Conservation (phyloP, 92 coral and sea anemone species). For the Plumapathes pennacea region DNA sequence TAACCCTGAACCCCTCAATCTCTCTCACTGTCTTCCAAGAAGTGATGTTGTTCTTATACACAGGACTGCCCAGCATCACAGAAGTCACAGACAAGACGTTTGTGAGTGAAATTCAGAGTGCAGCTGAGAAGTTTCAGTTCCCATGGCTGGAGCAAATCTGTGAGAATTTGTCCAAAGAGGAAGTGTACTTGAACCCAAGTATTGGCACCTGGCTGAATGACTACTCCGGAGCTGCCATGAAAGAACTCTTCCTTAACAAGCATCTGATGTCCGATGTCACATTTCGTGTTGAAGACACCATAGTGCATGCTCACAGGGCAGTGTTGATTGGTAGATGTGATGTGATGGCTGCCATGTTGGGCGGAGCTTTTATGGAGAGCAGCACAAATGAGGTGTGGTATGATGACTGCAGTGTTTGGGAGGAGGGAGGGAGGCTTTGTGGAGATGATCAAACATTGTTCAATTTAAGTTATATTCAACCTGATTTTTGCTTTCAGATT, state of each 20-base stretch:
- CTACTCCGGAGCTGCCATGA: slow-evolving; percentile 58
- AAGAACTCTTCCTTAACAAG: slow-evolving; percentile 63
- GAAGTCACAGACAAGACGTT: slow-evolving; percentile 56
- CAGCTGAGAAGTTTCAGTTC: slow-evolving; percentile 58
- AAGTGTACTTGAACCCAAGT: slow-evolving; percentile 66
- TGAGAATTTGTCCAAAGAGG: slow-evolving; percentile 46
- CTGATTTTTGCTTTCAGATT: slow-evolving; percentile 54
- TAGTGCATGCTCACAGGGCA: slow-evolving; percentile 73
- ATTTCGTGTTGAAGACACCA: slow-evolving; percentile 68
- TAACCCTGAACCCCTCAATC: slow-evolving; percentile 35
- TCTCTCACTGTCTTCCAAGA: slow-evolving; percentile 34
- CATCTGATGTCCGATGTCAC: slow-evolving; percentile 71
- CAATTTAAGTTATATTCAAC: too few relatives aligned
- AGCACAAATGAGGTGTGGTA: too few relatives aligned
- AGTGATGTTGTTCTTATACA: slow-evolving; percentile 61
- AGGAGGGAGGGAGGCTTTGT: too few relatives aligned
- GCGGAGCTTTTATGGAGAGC: slow-evolving; percentile 86
- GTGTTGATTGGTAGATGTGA: slow-evolving; percentile 84
- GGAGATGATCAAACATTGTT: too few relatives aligned
- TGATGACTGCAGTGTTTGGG: too few relatives aligned
- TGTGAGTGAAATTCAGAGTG: slow-evolving; percentile 43
- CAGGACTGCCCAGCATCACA: slow-evolving; percentile 67
- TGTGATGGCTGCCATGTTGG: slow-evolving; percentile 96
- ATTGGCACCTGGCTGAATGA: slow-evolving; percentile 85
- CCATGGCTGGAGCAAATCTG: slow-evolving; percentile 67